Evolutionary conservation across 2,888 invertebrate genomes (phyloP).

Genomic region (Acanthosoma haemorrhoidale): DNA sequence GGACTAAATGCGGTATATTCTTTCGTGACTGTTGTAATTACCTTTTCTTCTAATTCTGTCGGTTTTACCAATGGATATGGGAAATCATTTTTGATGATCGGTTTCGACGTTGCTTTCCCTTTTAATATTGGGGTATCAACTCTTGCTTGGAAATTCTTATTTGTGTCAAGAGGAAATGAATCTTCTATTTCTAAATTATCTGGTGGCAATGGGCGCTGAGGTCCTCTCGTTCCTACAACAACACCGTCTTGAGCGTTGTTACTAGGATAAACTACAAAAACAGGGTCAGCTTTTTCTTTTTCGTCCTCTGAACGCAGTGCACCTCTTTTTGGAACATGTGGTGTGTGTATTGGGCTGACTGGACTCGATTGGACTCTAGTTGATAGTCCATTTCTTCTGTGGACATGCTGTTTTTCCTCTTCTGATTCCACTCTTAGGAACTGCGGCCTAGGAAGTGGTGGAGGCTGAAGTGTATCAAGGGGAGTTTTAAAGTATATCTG

Average conservation of each 20-base stretch:
- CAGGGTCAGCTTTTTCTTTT: conserved; percentile 49
- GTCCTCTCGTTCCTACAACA: conserved; percentile 54
- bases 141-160: conserved; percentile 48
- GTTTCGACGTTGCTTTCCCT: conserved; percentile 45
- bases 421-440: conserved; percentile 39
- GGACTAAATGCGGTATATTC: conserved; percentile 42
- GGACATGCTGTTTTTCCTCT: conserved; percentile 39
- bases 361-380: conserved; percentile 58
- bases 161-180: conserved; percentile 44
- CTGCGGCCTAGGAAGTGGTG: conserved; percentile 46
- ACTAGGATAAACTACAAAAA: conserved; percentile 58
- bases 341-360: not conserved
- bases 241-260: conserved; percentile 49
- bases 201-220: conserved; percentile 50
- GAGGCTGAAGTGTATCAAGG: conserved; percentile 51
- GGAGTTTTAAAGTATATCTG: conserved; percentile 41
- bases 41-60: conserved; percentile 46
- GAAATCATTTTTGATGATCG: conserved; percentile 54
- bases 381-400: conserved; percentile 44
- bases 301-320: conserved; percentile 32
- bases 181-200: conserved; percentile 38
- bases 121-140: conserved; percentile 48
- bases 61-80: conserved; percentile 61
- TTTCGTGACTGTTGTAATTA: conserved; percentile 35
- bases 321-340: not conserved